phyloP scores from a whole-genome alignment of 1,140 invertebrate species.

The Epicauta chinensis region DNA sequence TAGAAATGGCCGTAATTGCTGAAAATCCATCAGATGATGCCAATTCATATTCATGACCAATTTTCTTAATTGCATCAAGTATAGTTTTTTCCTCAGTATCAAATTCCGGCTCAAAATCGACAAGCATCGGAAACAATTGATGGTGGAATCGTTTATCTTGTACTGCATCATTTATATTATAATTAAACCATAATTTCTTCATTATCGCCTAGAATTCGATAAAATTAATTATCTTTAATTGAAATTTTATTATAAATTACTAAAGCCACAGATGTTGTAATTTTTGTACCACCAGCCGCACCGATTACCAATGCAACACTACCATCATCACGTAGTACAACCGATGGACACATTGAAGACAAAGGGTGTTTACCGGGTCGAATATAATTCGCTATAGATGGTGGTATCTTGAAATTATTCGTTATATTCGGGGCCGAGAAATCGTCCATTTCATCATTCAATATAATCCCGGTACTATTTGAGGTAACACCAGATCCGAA shows the following conservation, averaged over 20 bases:
- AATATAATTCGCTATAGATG: constrained; percentile 78
- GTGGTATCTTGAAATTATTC: constrained; percentile 71
- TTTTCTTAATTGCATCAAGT: constrained; percentile 41
- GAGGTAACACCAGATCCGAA: constrained; percentile 70
- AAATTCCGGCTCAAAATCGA: constrained; percentile 58
- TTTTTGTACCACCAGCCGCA: constrained; percentile 83
- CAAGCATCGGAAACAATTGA: constrained; percentile 64
- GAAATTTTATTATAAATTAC: constrained; percentile 47
- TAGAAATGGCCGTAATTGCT: constrained; percentile 46
- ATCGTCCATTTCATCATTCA: constrained; percentile 96
- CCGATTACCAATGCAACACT: constrained; percentile 68
- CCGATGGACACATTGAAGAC: constrained; percentile 84
- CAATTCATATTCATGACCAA: constrained; percentile 46
- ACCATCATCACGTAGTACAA: constrained; percentile 62
- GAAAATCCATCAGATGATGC: constrained; percentile 48
- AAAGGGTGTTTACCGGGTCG: constrained; percentile 72
- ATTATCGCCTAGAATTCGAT: constrained; percentile 43
- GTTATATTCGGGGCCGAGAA: constrained; percentile 76
- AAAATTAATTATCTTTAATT: neutral
- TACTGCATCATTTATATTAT: constrained; percentile 27
- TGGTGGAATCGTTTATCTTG: constrained; percentile 35
- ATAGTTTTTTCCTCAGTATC: constrained; percentile 41
- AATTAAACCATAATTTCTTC: constrained; percentile 29
- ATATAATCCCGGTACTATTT: constrained; percentile 74
- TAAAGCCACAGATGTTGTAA: constrained; percentile 73